Conservation (phyloP, 2,113 vertebrate species). For the Poeciliopsis turrubarensis region DNA sequence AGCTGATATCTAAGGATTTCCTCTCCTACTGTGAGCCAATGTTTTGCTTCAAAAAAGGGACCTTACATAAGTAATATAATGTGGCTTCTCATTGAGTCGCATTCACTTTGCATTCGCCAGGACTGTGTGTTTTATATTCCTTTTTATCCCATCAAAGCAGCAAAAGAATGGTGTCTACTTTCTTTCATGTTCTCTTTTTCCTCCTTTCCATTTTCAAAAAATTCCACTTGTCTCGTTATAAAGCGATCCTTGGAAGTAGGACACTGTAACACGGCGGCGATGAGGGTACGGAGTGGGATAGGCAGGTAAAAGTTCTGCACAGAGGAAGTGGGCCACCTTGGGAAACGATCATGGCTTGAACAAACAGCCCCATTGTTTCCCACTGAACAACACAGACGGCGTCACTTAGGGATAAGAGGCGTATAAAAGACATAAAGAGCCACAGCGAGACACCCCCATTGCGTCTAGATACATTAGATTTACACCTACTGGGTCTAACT, state of each 20-base stretch:
- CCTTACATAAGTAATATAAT: slow-evolving; percentile 82
- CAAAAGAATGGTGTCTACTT: slow-evolving; percentile 44
- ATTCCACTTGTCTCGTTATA: slow-evolving; percentile 14
- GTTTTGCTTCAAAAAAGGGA: slow-evolving; percentile 67
- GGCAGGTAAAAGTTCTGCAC: slow-evolving; percentile 39
- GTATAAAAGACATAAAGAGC: slow-evolving; percentile 36
- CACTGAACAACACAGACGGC: slow-evolving; percentile 23
- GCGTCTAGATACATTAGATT: slow-evolving; percentile 50
- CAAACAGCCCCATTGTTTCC: slow-evolving; percentile 19
- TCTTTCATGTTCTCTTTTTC: slow-evolving; percentile 22
- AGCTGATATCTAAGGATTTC: slow-evolving; percentile 65
- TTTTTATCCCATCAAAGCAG: slow-evolving; percentile 73
- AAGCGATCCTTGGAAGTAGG: slow-evolving; percentile 64
- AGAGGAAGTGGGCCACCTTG: slow-evolving; percentile 20
- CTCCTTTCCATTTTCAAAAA: slow-evolving; percentile 17
- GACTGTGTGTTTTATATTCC: slow-evolving; percentile 77
- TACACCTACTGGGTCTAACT: slow-evolving; percentile 50
- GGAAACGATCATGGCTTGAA: slow-evolving; percentile 17
- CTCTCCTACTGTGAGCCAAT: slow-evolving; percentile 52
- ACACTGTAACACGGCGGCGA: slow-evolving; percentile 30
- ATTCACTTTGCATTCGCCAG: slow-evolving; percentile 73
- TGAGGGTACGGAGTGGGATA: slow-evolving; percentile 21
- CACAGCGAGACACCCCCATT: slow-evolving; percentile 4
- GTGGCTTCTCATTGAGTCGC: slow-evolving; percentile 77
- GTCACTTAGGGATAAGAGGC: slow-evolving; percentile 42